Evolutionary conservation across 1,140 invertebrate genomes (phyloP), one percentile per base, ranked within the genome.

Genomic region (Phymorhynchus buccinoides): DNA sequence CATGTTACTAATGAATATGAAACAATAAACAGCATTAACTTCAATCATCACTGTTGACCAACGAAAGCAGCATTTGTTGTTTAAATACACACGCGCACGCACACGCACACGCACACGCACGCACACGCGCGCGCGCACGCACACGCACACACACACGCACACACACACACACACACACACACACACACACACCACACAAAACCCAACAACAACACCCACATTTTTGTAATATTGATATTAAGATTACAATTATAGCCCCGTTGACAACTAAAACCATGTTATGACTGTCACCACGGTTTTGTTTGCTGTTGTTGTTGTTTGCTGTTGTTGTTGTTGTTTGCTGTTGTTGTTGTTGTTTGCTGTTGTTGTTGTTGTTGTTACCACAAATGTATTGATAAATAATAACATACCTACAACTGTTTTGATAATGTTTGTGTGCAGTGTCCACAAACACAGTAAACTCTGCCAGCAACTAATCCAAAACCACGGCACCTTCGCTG

Each of bases 391-490:
- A n/a, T n/a, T n/a, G n/a, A n/a, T n/a, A n/a, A n/a, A n/a, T n/a
- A n/a, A n/a, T n/a, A n/a, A n/a, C n/a, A n/a, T n/a, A n/a, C n/a
- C n/a, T n/a, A n/a, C n/a, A n/a, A 12, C 7, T 52, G 48, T 52
- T 22, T 12, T 52, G 48, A 7, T 52, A 22, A 52, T n/a, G n/a
- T 66, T 18, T 27, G 7, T 66, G 4, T 27, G n/a, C 68, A 84
- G 75, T 37, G n/a, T 88, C 0, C 86, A 89, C 73, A 71, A 48
- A 12, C 90, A 90, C 83, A 30, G 86, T 0, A 56, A 85, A 9
- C 88, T 91, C 42, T 78, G 89, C 4, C 87, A 88, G 73, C 83
- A 90, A 68, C 85, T 91, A 48, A 89, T 91, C 80, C 89, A 91
- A 75, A 87, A 88, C n/a, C 88, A 90, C 84, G 90, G 90, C 32